Evolutionary conservation across 1,140 invertebrate genomes (phyloP), one percentile per base, ranked within the genome.

Genomic region (Micrasema longulum): DNA sequence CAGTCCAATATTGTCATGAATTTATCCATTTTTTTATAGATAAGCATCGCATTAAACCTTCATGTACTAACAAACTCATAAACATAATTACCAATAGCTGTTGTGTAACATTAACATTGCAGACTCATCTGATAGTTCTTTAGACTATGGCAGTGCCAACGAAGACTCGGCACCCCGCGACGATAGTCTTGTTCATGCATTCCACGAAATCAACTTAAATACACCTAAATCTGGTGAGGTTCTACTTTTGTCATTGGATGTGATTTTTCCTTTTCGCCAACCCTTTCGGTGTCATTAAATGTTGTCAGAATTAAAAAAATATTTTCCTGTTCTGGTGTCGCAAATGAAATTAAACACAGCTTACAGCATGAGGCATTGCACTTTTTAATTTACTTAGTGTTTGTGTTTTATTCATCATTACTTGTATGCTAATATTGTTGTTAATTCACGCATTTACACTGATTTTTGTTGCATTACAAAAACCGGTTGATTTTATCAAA

Each of bases 131-230:
- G 75, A 76, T 76, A 76, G 69, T 66, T 76, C 75, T 18, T 72
- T 76, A 73, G 75, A 76, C 71, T 76, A 76, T 64, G 75, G 64
- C 55, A 76, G 75, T 76, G 75, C 75, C 26, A 76, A 76, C 22
- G 74, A 76, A 68, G 71, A 72, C 48, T 71, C 47, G 48, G 41
- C 73, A 10, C 69, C 69, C 31, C 69, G 65, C 18, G 73, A 72
- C 53, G 74, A 73, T 73, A 69, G 60, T 73, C 41, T 71, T 57
- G 52, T 66, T 66, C 52, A 55, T 47, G 53, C 68, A 53, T 72
- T 64, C 45, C 36, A 41, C 20, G 62, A 72, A 63, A 38, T 65
- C 71, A 69, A 72, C 68, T 47, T 76, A 73, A 76, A 73, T 48
- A 72, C 66, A 67, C 70, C 65, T 45, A 62, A 73, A 70, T 41